Base-by-base conservation (phyloP, 2,888 invertebrate species). In the Meandrusa payeni region DNA sequence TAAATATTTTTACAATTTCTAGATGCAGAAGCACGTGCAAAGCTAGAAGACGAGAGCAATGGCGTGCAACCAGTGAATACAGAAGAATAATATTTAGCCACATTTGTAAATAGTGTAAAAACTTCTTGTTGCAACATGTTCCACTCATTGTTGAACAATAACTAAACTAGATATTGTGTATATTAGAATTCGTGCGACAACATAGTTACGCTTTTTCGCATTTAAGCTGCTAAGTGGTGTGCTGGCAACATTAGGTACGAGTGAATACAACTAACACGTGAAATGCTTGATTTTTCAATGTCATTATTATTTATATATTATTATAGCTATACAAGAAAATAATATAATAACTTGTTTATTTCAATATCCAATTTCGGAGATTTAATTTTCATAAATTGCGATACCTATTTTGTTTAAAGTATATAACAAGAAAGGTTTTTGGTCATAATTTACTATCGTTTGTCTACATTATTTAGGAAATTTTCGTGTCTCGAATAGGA, bases 21-120 rank as follows among this genome's bases (percentile, higher is more conserved):
- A 90, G 90, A 90, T 54, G 90, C 90, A 4, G 90, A 90, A 65
- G 82, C 87, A 23, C 76, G 89, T 45, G 89, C 89, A 58, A 89
- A 73, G 57, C 82, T 72, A 42, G 86, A 87, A 42, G 81, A 80
- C 54, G 86, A 81, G 61, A 72, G 57, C 59, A 72, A 60, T 58
- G 61, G 64, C 58, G 66, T 59, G 20, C 59, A 66, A 5, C 69
- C 76, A 23, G 65, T 75, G 20, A 59, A 72, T 33, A 62, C 83
- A 55, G 87, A 87, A 63, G 88, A 88, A 88, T 88, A 87, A 82
- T 86, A 86, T 85, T 79, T 88, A 71, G 86, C 85, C 79, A 70
- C 78, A 55, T 64, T 86, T 85, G 86, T 86, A 85, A 78, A 86
- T 85, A 86, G 73, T 57, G 72, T 86, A 66, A 82, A 65, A 67